Conservation (phyloP, 1,140 invertebrate species). For the Diachasma alloeum region DNA sequence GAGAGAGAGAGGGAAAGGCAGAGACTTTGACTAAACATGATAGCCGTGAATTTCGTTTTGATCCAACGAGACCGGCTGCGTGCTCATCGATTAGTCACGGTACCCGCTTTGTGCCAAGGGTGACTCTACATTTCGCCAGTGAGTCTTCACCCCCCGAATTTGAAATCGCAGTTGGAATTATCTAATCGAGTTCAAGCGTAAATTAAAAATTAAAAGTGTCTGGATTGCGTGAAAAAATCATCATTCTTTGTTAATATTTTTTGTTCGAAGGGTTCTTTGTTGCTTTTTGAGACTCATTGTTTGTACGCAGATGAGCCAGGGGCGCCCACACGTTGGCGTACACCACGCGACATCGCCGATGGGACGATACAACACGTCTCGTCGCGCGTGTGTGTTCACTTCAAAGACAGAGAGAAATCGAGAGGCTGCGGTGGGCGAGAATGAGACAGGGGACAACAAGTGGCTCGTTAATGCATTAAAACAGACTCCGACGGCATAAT, state of each 20-base stretch:
- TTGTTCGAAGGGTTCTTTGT: neutral
- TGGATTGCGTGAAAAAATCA: neutral
- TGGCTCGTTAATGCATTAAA: slow-evolving; percentile 51
- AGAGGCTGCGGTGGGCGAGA: neutral
- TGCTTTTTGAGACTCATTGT: slow-evolving; percentile 35
- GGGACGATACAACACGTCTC: slow-evolving; percentile 30
- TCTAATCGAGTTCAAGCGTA: neutral
- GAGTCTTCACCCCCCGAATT: slow-evolving; percentile 33
- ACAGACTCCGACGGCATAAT: slow-evolving; percentile 30
- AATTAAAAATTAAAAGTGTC: neutral
- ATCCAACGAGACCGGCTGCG: slow-evolving; percentile 55
- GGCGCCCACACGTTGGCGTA: slow-evolving; percentile 47
- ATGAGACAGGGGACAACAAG: slow-evolving; percentile 34
- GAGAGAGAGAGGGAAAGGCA: neutral
- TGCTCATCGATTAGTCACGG: slow-evolving; percentile 63
- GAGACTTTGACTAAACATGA: slow-evolving; percentile 5
- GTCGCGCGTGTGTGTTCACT: slow-evolving; percentile 25
- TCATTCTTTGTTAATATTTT: neutral
- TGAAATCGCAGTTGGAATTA: neutral
- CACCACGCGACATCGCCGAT: slow-evolving; percentile 29
- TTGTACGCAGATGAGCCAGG: slow-evolving; percentile 50
- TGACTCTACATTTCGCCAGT: slow-evolving; percentile 58
- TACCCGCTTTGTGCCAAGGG: slow-evolving; percentile 56
- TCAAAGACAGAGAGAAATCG: neutral
- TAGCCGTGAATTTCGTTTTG: slow-evolving; percentile 46